Base-by-base conservation (phyloP, 2,113 vertebrate species). In the Paradisaea rubra region DNA sequence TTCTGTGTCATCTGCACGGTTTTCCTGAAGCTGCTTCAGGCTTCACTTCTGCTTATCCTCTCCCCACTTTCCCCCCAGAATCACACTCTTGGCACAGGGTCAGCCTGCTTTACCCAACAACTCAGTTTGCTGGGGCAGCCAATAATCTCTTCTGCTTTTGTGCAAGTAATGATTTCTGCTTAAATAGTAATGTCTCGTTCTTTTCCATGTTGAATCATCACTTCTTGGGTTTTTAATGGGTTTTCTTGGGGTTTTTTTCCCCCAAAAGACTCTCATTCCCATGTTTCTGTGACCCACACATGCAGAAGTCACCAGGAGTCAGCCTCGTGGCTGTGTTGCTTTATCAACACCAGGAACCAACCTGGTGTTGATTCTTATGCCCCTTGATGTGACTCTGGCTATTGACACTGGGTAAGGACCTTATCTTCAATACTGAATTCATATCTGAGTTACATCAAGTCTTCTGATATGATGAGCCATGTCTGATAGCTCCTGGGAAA, bases 181-280 rank as follows among this genome's bases (percentile, higher is more conserved):
- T 45, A n/a, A 63, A 33, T 39, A 39, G 20, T 31, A 16, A 28
- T 2, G 0, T 54, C 35, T 94, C 15, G 0, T 15, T 77, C 9
- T 81, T 93, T 47, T 45, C 42, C 13, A 2, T 15, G 7, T 37
- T 42, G 49, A 45, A 28, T 50, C 15, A 23, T 74, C 1, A 1
- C 18, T 21, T 63, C 8, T 35, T 73, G 65, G 2, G 1, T 3
- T 50, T 77, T 61, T 79, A 24, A 27, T 13, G 19, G 22, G 4
- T 37, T 44, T 60, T 18, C 7, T 41, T 65, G 23, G 3, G 2
- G 5, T 3, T 11, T 18, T 37, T 45, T 25, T 5, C 0, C 4
- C 17, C 12, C 24, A 4, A 24, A 66, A 39, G 5, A 13, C 21
- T 15, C 16, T 27, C 1, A 57, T 61, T 24, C 23, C 23, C 5